Base-by-base conservation (phyloP, 1,140 invertebrate genomes). In the Eumaeus atala region DNA sequence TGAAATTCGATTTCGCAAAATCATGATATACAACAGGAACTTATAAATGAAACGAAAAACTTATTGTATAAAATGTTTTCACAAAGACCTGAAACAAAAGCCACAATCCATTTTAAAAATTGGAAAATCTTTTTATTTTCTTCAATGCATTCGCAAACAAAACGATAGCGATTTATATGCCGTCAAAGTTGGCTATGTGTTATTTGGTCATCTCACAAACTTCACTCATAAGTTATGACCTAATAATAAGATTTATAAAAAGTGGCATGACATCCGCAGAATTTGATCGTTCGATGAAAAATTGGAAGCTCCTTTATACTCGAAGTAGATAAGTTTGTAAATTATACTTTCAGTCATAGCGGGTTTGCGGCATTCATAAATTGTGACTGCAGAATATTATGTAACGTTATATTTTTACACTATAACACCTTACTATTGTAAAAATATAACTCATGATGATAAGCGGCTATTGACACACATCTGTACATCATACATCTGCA, bases 131-230 rank as follows among this genome's bases (percentile, higher is more conserved):
- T 37, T 37, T 37, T 37, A 37, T n/a, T 37, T 37, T 37, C 11
- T n/a, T 44, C 16, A 17, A 9, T 9, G 17, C 16, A n/a, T 9
- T 16, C 40, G 14, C 2, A 9, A 9, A 17, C 9, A 14, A 9
- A 44, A 14, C 16, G 9, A 8, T 4, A 14, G 14, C 40, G 9
- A 44, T 44, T 44, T 44, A 17, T 44, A 44, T 9, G 40, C 40
- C 40, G 40, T 44, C 40, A 14, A 44, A 44, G 40, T 44, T 17
- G 16, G 40, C 40, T 6, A 14, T 16, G 14, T 44, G 40, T 9
- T 17, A 44, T 44, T 44, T 44, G 40, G 40, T 44, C 40, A 16
- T 44, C 17, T 44, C 10, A 44, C 21, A 44, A 44, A 44, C 40
- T 44, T 44, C 14, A 44, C 9, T 16, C 16, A 44, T 44, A 44